Percentiles rank a stretch among this genome's conserved stretches.
phyloP scores from a whole-genome alignment of 2,113 vertebrate genomes.

The Bagarius yarrelli region DNA sequence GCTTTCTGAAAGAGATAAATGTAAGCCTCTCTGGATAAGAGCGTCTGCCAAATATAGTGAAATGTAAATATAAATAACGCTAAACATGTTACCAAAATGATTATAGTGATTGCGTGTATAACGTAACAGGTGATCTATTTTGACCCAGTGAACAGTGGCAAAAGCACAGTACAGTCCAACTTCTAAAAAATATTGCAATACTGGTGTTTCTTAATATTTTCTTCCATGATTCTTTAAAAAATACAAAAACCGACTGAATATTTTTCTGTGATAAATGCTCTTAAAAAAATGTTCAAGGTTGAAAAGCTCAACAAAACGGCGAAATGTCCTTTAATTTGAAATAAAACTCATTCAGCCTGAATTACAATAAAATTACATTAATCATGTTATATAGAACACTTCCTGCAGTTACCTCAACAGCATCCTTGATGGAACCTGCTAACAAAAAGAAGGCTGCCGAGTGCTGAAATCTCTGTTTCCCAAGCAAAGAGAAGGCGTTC shows the following conservation, averaged over 20 bases:
- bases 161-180: not conserved
- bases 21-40: no score
- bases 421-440: constrained; percentile 93
- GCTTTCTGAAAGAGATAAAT: no score
- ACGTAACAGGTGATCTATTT: not conserved
- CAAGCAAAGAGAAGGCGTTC: constrained; percentile 94
- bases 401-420: constrained; percentile 83
- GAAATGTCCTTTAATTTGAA: not conserved
- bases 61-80: no score
- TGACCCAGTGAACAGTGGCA: not conserved
- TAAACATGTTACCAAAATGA: not conserved
- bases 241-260: not conserved
- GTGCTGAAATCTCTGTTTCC: constrained; percentile 96
- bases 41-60: no score
- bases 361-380: not conserved
- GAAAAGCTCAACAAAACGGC: not conserved
- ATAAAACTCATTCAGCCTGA: not conserved
- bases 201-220: not conserved
- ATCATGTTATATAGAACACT: not conserved
- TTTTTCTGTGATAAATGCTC: not conserved
- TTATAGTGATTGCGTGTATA: not conserved
- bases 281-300: not conserved
- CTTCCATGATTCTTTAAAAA: not conserved
- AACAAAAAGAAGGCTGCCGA: constrained; percentile 95
- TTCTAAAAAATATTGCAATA: not conserved